Evolutionary conservation across 2,888 invertebrate genomes (phyloP), one percentile per base, ranked within the genome.

Genomic region (Antitype chi): DNA sequence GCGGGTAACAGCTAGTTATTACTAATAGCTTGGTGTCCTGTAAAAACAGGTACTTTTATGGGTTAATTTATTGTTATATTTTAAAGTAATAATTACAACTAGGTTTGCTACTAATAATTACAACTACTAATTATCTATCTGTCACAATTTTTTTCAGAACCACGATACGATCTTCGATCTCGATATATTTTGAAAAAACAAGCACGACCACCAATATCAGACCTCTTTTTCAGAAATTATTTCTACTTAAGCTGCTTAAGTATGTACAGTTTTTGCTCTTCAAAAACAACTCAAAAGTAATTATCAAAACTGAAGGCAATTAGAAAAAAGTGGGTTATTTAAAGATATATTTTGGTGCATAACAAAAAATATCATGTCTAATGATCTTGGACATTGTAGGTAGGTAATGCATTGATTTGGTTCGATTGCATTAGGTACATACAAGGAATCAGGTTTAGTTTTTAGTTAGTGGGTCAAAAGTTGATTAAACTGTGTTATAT

Each of bases 251-350:
- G 55, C 76, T 53, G 62, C 57, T 70, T 80, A 70, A 28, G 17
- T 38, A 70, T 38, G 17, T 38, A 13, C 38, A 38, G 62, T 81
- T 81, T 78, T 81, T 78, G 71, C 69, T 67, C 60, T 60, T 72
- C 43, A 66, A 52, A 53, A 81, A 66, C 68, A 57, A 53, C 55
- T 77, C 59, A 62, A 73, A 32, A 67, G 83, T 78, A 81, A 82
- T 82, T 78, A 81, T 67, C 5, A 52, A 78, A 64, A 69, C 60
- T 77, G 55, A 60, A 59, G 52, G 66, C 60, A 62, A 73, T 82
- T 55, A 60, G 17, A 72, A 82, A 81, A 81, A 82, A 62, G 66
- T 53, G 28, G 38, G 62, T 60, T 64, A 80, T 73, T 53, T 47
- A 25, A 32, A 32, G 66, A 67, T 73, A 67, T 28, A 64, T 63